Base-by-base conservation (phyloP, 30 jellyfish, hydroid and myxozoan species). In the Clytia hemisphaerica region DNA sequence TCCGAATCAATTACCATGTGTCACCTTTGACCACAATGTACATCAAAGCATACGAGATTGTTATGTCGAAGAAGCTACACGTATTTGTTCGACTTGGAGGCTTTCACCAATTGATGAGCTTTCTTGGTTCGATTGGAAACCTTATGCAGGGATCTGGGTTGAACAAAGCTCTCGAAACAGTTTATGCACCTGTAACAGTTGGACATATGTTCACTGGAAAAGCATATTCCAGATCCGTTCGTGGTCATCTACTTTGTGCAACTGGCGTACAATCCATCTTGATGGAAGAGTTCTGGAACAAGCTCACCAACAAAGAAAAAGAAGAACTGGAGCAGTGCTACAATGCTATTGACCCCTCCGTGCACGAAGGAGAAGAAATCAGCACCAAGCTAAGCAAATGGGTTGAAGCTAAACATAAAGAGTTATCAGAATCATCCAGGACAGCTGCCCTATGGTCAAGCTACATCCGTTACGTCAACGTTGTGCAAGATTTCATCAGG, bases 51-150 rank as follows among this genome's bases (percentile, higher is more conserved):
- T 50, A 50, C 65, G 65, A 50, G 22, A 50, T 50, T 21, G 28
- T 21, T 14, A 6, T 28, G 22, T 50, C 65, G 28, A 50, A 50
- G 65, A 50, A 50, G 27, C 22, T 50, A 28, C 14, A 6, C 27
- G 65, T 50, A 9, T 50, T 50, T 21, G 65, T 50, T 50, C 14
- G 65, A 50, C 65, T 50, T 50, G 65, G 65, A 7, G 65, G 65
- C 6, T 50, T 50, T 50, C 28, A 50, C 22, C 28, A 50, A 21
- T 21, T 50, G 22, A 50, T 50, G 65, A 50, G 65, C 65, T 50
- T 50, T 21, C 28, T 50, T 6, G 65, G 65, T 21, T 50, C 65
- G 14, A 50, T 50, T 21, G 65, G 65, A 50, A 50, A 50, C 6
- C 65, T 50, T 50, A 50, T 50, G 65, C 28, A 50, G 22, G 65